Evolutionary conservation across 2,797 vertebrate species (phyloP).

Genomic region (Tiaroga cobitis): DNA sequence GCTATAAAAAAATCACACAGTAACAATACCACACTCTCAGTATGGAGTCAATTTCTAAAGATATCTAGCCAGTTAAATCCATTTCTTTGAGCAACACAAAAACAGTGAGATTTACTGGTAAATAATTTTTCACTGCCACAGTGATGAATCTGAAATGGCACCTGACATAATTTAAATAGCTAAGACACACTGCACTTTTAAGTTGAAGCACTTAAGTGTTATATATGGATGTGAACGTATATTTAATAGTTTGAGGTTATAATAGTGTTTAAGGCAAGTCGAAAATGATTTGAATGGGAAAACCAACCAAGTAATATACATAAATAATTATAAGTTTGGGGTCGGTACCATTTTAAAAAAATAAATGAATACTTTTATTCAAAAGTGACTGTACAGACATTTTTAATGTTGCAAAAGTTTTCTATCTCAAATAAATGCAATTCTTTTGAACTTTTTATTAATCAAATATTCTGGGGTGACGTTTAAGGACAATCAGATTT

Average conservation of each 20-base stretch:
- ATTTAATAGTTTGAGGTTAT: neutral
- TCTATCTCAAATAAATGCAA: neutral
- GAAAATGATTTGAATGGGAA: neutral
- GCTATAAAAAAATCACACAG: neutral
- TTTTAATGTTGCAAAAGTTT: neutral
- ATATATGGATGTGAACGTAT: too few relatives aligned
- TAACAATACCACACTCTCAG: neutral
- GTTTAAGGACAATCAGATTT: too few relatives aligned
- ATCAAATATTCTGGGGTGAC: too few relatives aligned
- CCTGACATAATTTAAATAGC: neutral
- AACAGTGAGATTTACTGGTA: neutral
- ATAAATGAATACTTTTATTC: neutral
- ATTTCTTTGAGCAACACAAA: neutral
- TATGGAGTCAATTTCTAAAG: neutral
- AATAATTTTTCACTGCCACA: neutral
- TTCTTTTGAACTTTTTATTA: neutral
- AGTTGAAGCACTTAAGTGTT: neutral
- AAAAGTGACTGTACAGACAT: neutral
- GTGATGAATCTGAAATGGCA: neutral
- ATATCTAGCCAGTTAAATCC: neutral
- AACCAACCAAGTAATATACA: neutral
- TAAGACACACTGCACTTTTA: neutral
- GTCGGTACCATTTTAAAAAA: neutral
- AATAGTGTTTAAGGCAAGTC: neutral
- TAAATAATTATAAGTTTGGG: neutral